Percentiles rank a stretch among this genome's conserved stretches.
These are phyloP conservation scores for Hippocampus barbouri DNA, from an alignment of 2,113 vertebrate species.

Conservation along the genomic window DNA sequence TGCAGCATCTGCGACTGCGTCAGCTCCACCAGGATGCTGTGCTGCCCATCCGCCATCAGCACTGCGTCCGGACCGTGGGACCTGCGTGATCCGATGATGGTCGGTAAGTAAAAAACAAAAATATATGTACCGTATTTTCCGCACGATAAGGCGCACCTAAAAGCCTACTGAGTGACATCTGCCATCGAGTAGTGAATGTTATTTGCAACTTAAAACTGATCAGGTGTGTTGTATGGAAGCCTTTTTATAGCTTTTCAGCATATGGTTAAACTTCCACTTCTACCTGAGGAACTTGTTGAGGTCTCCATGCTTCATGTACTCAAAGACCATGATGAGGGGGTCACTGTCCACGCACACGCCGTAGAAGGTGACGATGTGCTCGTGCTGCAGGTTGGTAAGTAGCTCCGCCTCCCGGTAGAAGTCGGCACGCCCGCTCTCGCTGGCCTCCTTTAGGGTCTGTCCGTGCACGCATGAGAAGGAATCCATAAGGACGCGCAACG, in stretches of 20 bases:
- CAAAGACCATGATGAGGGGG: constrained; percentile 98
- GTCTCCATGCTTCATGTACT: constrained; percentile 98
- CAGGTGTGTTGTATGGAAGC: too few species aligned
- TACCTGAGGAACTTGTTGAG: constrained; percentile 99
- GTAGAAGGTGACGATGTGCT: constrained; percentile 97
- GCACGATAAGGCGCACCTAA: too few species aligned
- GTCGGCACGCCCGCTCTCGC: constrained; percentile 92
- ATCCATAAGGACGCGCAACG: constrained; percentile 2
- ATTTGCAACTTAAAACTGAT: too few species aligned
- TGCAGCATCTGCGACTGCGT: constrained; percentile 98
- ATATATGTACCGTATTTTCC: background rate
- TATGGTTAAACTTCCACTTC: background rate
- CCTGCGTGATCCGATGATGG: constrained; percentile 62
- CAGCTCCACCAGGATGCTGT: constrained; percentile 84
- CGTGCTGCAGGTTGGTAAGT: constrained; percentile 93
- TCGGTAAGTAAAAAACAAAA: background rate
- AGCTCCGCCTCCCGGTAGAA: constrained; percentile 96
- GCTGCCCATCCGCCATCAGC: constrained; percentile 89
- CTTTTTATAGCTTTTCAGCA: too few species aligned
- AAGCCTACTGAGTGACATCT: too few species aligned
- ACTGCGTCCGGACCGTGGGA: constrained; percentile 93
- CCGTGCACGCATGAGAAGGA: background rate
- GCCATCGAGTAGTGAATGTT: too few species aligned
- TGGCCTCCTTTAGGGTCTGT: constrained; percentile 95
- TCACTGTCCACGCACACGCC: constrained; percentile 96